Evolutionary conservation across 1,140 invertebrate species (phyloP).

Genomic region (Aphelinus certus): DNA sequence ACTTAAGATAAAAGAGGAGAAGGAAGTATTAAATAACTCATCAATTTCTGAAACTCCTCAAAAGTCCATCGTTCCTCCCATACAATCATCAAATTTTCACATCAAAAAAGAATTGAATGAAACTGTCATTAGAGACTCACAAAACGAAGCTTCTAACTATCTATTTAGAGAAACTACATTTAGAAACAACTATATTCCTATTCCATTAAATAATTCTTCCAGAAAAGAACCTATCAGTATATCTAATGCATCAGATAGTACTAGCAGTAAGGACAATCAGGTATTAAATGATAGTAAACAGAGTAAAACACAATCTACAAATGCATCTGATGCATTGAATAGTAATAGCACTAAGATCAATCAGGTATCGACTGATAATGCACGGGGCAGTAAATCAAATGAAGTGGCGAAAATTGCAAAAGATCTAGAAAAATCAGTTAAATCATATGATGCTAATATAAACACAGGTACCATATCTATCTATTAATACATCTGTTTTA

Average conservation of each 20-base stretch:
- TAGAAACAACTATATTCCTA: neutral
- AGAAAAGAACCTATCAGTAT: neutral
- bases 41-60: neutral
- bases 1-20: constrained; percentile 1
- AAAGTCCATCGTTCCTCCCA: neutral
- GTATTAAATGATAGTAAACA: no score
- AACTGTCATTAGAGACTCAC: constrained; percentile 20
- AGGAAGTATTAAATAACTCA: neutral
- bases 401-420: neutral
- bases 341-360: neutral
- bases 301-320: neutral
- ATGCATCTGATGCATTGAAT: neutral
- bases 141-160: neutral
- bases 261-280: neutral
- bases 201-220: constrained; percentile 1
- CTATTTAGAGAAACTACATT: constrained; percentile 5
- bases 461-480: no score
- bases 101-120: constrained; percentile 26
- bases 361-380: neutral
- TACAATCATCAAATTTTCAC: neutral
- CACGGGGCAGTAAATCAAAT: neutral
- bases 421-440: neutral
- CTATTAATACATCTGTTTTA: no score
- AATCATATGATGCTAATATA: neutral
- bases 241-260: neutral